These are phyloP conservation scores for Graptemys geographica DNA, from an alignment of 2,797 vertebrate species.

Conservation along the genomic window DNA sequence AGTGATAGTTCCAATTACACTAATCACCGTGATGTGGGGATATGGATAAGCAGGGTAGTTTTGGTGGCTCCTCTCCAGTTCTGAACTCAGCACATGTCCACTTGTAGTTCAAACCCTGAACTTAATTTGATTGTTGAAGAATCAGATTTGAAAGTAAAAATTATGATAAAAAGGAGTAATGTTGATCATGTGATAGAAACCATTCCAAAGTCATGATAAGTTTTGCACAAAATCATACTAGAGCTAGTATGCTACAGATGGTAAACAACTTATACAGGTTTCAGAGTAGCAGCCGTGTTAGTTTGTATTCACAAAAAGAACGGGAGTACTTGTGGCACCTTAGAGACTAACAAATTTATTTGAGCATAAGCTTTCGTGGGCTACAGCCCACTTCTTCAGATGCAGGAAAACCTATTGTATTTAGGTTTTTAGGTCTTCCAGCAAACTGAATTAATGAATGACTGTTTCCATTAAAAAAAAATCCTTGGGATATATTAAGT, in stretches of 20 bases:
- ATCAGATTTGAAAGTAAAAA: neutral
- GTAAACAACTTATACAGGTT: neutral
- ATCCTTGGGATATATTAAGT: slow-evolving; percentile 64
- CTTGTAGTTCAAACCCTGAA: slow-evolving; percentile 23
- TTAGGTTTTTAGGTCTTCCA: slow-evolving; percentile 49
- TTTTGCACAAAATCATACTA: neutral
- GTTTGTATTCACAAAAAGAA: no score
- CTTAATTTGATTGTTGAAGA: slow-evolving; percentile 25
- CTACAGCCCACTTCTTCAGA: no score
- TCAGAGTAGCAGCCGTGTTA: no score
- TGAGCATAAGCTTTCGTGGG: no score
- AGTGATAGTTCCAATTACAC: neutral
- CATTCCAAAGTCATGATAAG: neutral
- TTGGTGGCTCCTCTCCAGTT: neutral
- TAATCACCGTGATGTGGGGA: neutral
- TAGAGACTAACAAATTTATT: no score
- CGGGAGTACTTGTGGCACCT: no score
- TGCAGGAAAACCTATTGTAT: slow-evolving; percentile 11
- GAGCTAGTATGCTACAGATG: neutral
- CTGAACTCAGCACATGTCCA: slow-evolving; percentile 22
- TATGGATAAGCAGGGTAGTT: slow-evolving; percentile 38
- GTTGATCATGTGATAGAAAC: neutral
- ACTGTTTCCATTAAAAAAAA: slow-evolving; percentile 67
- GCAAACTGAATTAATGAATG: slow-evolving; percentile 50
- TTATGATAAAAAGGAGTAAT: slow-evolving; percentile 16